Base-by-base conservation (phyloP, 2,888 invertebrate genomes). In the Hyalella azteca region DNA sequence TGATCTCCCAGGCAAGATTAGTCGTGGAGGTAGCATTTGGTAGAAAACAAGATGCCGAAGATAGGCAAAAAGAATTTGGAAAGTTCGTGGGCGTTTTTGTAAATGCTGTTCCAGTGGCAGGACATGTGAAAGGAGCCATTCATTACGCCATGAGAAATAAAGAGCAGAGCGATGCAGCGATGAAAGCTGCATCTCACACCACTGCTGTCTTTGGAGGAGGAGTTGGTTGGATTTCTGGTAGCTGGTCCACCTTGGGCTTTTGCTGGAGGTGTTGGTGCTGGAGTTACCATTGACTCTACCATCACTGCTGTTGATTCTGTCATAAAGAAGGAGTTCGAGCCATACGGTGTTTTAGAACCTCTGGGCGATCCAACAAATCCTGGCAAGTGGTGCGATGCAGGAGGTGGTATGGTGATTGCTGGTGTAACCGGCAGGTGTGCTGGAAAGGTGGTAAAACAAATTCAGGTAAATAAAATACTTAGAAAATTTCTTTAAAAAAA, bases 351-450 rank as follows among this genome's bases (percentile, higher is more conserved):
- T 13, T 32, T 78, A n/a, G 59, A 78, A 26, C 54, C 59, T 19
- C n/a, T 59, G 13, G 32, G 36, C 2, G 77, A 78, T 15, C 77
- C 77, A 7, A 78, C 9, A 7, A 78, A 78, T 59, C 39, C 77
- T 19, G 77, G 77, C 39, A 78, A 78, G 29, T 78, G 77, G 77
- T 50, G 77, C 59, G 77, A 78, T 26, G 77, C 77, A 19, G 77
- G 19, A 13, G 77, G 54, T 15, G 77, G 77, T 40, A 32, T 54
- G 29, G 59, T 59, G 39, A n/a, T 78, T 45, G 77, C 50, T 54
- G 77, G 77, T 4, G 7, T 50, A 3, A 15, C 39, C 22, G 77
- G 77, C 13, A 78, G 26, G 40, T 45, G 39, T 39, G 22, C 54
- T 59, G 54, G 77, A 66, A 66, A 66, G 36, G 66, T 36, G 5